phyloP scores from a whole-genome alignment of 2,888 invertebrate genomes.

The Julus scandinavius region DNA sequence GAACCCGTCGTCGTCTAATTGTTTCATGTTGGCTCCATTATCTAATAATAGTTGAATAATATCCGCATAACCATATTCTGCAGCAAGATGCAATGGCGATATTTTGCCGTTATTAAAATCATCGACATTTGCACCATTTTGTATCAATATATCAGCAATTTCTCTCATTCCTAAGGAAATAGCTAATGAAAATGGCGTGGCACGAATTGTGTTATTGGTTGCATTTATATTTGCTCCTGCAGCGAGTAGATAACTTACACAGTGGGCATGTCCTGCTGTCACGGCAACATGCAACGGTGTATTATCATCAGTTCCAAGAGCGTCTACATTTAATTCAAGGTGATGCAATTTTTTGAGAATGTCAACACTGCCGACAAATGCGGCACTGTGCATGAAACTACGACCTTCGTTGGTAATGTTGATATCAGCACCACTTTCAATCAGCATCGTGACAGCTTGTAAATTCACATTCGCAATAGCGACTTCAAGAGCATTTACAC shows the following conservation, averaged over 20 bases:
- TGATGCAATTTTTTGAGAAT: background rate
- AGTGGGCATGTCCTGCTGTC: background rate
- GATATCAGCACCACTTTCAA: background rate
- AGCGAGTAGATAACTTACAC: background rate
- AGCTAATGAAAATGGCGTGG: background rate
- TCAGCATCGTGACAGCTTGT: background rate
- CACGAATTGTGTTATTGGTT: background rate
- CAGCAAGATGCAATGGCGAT: background rate
- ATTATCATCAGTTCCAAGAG: background rate
- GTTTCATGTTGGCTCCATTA: background rate
- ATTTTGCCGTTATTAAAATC: background rate
- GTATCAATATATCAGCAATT: background rate
- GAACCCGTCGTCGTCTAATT: background rate
- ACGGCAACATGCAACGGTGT: background rate
- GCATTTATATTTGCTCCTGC: background rate
- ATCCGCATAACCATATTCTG: background rate
- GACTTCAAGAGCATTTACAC: background rate
- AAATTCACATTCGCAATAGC: background rate
- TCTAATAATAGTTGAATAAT: background rate
- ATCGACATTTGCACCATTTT: background rate
- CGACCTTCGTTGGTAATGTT: background rate
- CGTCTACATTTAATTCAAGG: background rate
- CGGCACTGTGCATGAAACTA: background rate
- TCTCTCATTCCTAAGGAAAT: background rate
- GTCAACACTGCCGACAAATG: background rate